Evolutionary conservation across 1,140 invertebrate genomes (phyloP).

Genomic region (Apis laboriosa): DNA sequence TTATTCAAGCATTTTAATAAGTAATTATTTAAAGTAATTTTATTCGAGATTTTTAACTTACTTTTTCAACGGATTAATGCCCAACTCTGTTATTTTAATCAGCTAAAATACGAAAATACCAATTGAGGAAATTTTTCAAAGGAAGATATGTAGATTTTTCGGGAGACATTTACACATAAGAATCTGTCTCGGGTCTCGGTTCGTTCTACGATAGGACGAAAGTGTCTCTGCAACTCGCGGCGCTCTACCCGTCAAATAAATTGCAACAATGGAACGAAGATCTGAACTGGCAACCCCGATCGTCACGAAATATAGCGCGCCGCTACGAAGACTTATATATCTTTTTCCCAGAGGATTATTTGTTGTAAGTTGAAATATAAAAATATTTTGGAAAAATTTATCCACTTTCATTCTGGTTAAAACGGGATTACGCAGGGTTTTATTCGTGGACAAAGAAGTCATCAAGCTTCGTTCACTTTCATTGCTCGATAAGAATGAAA

Average conservation of each 20-base stretch:
- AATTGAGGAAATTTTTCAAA: slow-evolving; percentile 76
- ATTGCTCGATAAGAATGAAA: slow-evolving; percentile 3
- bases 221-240: slow-evolving; percentile 82
- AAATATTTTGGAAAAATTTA: background rate
- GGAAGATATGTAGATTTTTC: slow-evolving; percentile 75
- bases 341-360: slow-evolving; percentile 55
- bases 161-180: slow-evolving; percentile 74
- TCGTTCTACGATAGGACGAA: slow-evolving; percentile 83
- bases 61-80: background rate
- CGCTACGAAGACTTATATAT: slow-evolving; percentile 74
- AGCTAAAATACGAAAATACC: slow-evolving; percentile 78
- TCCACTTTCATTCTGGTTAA: background rate
- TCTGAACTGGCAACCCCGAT: slow-evolving; percentile 82
- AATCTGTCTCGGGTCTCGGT: slow-evolving; percentile 75
- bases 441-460: slow-evolving; percentile 1
- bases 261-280: slow-evolving; percentile 78
- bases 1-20: too few species aligned
- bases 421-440: background rate
- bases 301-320: slow-evolving; percentile 78
- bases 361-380: slow-evolving; percentile 70
- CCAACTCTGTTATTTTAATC: slow-evolving; percentile 68
- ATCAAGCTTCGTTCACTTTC: background rate
- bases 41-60: too few species aligned
- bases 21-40: too few species aligned
- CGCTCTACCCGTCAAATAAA: slow-evolving; percentile 79